These are phyloP conservation scores for Euplagia quadripunctaria DNA, from an alignment of 2,888 invertebrate species.

Conservation along the genomic window DNA sequence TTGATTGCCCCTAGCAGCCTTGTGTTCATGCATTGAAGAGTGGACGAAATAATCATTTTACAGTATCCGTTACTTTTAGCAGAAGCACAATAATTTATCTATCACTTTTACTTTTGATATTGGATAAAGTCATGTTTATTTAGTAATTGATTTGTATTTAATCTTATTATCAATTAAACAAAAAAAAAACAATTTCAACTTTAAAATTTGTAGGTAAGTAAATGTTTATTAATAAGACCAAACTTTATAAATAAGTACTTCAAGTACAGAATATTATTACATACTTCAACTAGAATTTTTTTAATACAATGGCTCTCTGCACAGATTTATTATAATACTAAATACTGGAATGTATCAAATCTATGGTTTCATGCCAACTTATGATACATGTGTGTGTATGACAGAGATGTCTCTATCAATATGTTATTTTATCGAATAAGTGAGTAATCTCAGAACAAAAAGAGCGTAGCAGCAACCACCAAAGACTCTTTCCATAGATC, in stretches of 20 bases:
- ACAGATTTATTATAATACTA: neutral
- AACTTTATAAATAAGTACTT: no score
- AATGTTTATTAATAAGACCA: no score
- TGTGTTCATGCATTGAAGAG: constrained; percentile 49
- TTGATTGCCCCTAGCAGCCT: constrained; percentile 40
- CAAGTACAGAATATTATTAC: neutral
- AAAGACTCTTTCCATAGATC: no score
- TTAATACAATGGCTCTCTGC: neutral
- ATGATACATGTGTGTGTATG: neutral
- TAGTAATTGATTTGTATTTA: neutral
- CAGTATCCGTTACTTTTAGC: neutral
- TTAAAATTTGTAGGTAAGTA: no score
- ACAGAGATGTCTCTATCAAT: neutral
- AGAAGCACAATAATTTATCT: neutral
- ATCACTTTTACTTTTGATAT: neutral
- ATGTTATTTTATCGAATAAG: no score
- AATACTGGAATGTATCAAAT: neutral
- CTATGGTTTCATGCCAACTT: neutral
- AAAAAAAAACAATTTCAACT: no score
- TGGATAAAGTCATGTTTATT: neutral
- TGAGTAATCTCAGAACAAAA: no score
- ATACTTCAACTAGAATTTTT: neutral
- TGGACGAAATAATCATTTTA: constrained; percentile 30
- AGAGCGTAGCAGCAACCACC: no score
- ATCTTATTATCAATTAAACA: neutral